These are phyloP conservation scores for Penelope pileata DNA, from an alignment of 2,113 vertebrate species.

Conservation along the genomic window DNA sequence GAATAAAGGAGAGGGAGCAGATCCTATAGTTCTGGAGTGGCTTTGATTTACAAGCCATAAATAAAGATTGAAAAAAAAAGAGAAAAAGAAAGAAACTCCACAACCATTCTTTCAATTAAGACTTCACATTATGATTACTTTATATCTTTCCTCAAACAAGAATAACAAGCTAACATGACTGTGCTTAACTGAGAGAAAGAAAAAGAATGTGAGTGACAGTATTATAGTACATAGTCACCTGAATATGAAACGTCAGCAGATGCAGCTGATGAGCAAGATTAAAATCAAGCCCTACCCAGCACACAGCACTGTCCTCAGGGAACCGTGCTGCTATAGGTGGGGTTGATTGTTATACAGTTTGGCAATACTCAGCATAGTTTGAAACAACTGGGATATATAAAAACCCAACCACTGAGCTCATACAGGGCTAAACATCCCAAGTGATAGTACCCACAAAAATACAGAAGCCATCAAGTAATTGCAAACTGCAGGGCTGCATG, in stretches of 20 bases:
- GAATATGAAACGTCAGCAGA: constrained; percentile 54
- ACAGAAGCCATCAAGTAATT: background rate
- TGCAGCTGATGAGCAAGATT: constrained; percentile 25
- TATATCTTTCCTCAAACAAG: background rate
- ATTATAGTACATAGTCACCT: background rate
- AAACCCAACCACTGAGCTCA: background rate
- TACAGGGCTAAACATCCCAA: background rate
- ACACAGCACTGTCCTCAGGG: constrained; percentile 3
- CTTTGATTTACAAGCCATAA: background rate
- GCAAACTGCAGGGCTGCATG: background rate
- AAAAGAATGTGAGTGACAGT: background rate
- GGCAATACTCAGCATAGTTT: background rate
- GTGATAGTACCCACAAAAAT: background rate
- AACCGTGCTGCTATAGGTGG: background rate
- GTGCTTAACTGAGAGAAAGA: background rate
- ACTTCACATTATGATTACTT: background rate
- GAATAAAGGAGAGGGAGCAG: background rate
- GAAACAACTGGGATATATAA: background rate
- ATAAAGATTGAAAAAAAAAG: background rate
- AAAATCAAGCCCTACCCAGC: background rate
- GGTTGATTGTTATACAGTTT: background rate
- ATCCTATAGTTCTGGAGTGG: background rate
- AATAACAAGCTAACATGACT: background rate
- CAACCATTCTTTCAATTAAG: background rate
- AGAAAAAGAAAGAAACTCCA: background rate